A percentile compares a stretch with the other conserved stretches of the same genome.
phyloP scores from a whole-genome alignment of 2,113 vertebrate genomes.

The Actenoides lindsayi region DNA sequence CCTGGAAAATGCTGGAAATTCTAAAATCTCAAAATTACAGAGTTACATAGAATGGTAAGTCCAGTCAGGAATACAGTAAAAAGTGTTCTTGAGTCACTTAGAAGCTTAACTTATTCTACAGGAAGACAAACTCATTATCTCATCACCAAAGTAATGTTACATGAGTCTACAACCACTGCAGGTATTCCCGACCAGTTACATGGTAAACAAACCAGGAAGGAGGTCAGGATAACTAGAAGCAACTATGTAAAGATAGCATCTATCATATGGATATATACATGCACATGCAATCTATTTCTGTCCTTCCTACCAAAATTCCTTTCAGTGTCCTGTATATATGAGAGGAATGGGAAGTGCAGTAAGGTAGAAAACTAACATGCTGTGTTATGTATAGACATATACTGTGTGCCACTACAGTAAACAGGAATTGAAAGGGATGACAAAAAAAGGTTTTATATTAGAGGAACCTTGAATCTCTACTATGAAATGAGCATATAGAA shows the following conservation, averaged over 20 bases:
- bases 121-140: neutral
- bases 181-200: neutral
- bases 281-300: neutral
- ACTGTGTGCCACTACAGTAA: neutral
- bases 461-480: neutral
- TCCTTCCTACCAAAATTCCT: neutral
- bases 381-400: neutral
- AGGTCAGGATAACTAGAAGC: neutral
- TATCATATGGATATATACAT: neutral
- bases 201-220: neutral
- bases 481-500: neutral
- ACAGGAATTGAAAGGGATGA: neutral
- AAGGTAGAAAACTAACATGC: neutral
- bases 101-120: neutral
- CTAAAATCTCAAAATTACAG: neutral
- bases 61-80: neutral
- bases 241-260: neutral
- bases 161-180: neutral
- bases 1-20: neutral
- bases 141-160: neutral
- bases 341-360: neutral
- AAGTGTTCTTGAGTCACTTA: neutral
- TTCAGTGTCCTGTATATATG: neutral
- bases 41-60: neutral
- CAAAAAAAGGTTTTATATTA: neutral